phyloP scores from a whole-genome alignment of 1,140 invertebrate genomes.

The Matsumurasca onukii region DNA sequence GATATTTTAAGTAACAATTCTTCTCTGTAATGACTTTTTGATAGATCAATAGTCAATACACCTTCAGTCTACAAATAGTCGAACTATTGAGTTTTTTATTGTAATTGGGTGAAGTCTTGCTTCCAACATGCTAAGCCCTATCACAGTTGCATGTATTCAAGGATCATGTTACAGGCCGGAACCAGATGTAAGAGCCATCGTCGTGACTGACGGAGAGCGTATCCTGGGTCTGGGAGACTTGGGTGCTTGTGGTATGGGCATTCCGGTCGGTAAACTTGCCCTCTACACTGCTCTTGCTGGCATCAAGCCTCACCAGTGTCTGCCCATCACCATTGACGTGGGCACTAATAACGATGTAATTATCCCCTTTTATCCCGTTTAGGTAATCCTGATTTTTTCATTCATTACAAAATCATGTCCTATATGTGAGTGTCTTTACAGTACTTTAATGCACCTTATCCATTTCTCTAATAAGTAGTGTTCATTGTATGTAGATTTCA shows the following conservation, averaged over 20 bases:
- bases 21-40: no score
- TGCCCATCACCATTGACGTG: constrained; percentile 91
- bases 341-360: constrained; percentile 85
- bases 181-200: constrained; percentile 87
- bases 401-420: neutral
- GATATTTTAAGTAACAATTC: no score
- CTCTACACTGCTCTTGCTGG: constrained; percentile 92
- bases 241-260: constrained; percentile 94
- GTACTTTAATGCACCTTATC: no score
- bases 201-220: constrained; percentile 93
- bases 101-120: no score
- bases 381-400: constrained; percentile 16
- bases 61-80: no score
- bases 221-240: constrained; percentile 93
- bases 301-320: constrained; percentile 89
- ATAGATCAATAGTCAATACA: no score
- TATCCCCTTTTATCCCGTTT: constrained; percentile 37
- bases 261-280: constrained; percentile 91
- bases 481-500: no score
- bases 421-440: constrained; percentile 8
- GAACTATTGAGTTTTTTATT: no score
- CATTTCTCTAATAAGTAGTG: constrained; percentile 7
- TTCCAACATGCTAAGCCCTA: no score
- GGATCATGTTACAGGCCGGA: constrained; percentile 76
- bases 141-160: no score